These are phyloP conservation scores for Heliangelus exortis DNA, from an alignment of 2,797 vertebrate species.

Conservation along the genomic window DNA sequence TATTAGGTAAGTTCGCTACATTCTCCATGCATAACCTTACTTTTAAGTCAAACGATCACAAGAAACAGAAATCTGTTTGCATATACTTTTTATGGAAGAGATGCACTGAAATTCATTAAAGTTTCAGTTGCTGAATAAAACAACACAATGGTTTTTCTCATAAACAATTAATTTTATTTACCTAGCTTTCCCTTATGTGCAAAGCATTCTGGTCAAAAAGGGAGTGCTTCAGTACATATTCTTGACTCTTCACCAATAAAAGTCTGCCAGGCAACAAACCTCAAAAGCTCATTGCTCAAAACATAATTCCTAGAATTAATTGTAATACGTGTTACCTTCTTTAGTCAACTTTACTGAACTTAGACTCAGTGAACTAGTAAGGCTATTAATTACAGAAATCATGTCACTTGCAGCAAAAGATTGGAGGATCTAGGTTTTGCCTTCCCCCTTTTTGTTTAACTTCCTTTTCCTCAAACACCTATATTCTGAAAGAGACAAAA, in stretches of 20 bases:
- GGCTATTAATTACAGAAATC: not conserved
- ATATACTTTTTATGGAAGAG: not conserved
- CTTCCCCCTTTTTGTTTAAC: not conserved
- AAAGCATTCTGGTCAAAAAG: not conserved
- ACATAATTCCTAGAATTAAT: not conserved
- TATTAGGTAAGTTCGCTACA: not conserved
- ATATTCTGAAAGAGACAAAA: not conserved
- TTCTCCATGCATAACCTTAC: not conserved
- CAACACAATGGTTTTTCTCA: not conserved
- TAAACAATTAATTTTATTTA: not conserved
- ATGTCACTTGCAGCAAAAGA: not conserved
- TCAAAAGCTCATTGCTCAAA: not conserved
- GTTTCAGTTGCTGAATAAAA: not conserved
- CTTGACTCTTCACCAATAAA: not conserved
- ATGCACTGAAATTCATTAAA: not conserved
- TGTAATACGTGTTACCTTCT: not conserved
- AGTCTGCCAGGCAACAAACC: not conserved
- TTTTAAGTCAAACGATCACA: not conserved
- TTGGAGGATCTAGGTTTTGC: not conserved
- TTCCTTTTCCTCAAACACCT: not conserved
- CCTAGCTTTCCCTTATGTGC: not conserved
- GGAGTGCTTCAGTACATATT: not conserved
- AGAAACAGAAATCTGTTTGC: not conserved
- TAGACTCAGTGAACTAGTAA: not conserved
- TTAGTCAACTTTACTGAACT: not conserved